These are phyloP conservation scores for Hypotaenidia philippensis DNA, from an alignment of 2,797 vertebrate species.

Conservation along the genomic window DNA sequence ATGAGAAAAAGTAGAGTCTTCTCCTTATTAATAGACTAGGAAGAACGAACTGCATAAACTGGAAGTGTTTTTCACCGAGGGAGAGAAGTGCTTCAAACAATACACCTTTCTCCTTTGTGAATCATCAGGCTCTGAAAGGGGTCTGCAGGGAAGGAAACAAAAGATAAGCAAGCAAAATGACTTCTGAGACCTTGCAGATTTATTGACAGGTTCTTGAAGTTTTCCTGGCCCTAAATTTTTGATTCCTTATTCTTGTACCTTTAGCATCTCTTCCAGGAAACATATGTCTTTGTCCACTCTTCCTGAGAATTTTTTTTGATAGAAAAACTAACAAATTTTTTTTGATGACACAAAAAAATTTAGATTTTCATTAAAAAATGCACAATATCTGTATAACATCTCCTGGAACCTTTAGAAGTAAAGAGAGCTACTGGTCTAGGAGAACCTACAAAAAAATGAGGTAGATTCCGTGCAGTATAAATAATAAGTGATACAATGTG, in stretches of 20 bases:
- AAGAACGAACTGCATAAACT: neutral
- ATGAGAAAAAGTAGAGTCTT: neutral
- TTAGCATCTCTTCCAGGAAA: neutral
- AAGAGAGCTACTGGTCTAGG: fast-evolving
- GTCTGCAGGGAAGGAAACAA: neutral
- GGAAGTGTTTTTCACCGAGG: neutral
- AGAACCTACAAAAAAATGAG: neutral
- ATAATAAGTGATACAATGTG: neutral
- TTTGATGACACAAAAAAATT: neutral
- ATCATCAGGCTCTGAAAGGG: neutral
- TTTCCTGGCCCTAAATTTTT: neutral
- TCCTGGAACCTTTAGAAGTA: neutral
- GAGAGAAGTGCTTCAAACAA: neutral
- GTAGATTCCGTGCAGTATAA: neutral
- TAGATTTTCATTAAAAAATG: neutral
- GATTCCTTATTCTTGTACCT: neutral
- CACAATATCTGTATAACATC: neutral
- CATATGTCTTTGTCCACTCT: neutral
- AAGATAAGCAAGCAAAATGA: neutral
- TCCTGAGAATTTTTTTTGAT: neutral
- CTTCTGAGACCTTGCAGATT: neutral
- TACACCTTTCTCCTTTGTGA: neutral
- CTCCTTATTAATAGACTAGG: neutral
- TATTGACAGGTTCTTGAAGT: neutral
- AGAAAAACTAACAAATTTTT: neutral